Percentiles rank a stretch among this genome's conserved stretches.
Evolutionary conservation across 2,797 vertebrate genomes (phyloP).

Genomic region (Coccyzus lansbergi): DNA sequence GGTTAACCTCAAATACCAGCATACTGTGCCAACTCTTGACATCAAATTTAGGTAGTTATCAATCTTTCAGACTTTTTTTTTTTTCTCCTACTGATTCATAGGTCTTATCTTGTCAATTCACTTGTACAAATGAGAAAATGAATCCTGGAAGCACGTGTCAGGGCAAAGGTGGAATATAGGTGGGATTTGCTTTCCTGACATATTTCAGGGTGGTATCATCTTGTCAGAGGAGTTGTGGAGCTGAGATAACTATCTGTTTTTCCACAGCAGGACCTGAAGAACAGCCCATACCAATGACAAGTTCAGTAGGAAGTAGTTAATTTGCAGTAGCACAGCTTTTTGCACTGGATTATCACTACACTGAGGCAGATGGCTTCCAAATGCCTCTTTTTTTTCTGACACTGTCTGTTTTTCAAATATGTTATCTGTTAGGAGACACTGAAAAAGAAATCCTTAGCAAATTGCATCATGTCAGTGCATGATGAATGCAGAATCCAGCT

Average conservation of each 20-base stretch:
- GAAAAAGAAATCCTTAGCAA: background rate
- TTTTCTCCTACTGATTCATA: background rate
- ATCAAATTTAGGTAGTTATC: background rate
- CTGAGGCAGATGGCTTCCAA: constrained; percentile 34
- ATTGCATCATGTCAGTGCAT: background rate
- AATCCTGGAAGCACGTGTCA: background rate
- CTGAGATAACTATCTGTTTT: background rate
- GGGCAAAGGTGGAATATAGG: background rate
- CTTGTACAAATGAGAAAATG: background rate
- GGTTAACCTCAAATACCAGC: background rate
- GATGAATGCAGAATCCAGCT: background rate
- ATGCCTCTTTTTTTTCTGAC: constrained; percentile 36
- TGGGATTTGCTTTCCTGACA: background rate
- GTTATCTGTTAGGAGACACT: background rate
- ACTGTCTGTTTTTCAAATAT: constrained; percentile 32
- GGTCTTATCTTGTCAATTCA: background rate
- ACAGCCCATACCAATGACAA: background rate
- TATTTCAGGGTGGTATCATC: background rate
- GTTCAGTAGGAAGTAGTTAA: background rate
- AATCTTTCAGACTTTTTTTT: background rate
- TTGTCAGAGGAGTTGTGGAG: background rate
- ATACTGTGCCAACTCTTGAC: background rate
- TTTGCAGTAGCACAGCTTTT: constrained; percentile 1
- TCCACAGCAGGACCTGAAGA: background rate
- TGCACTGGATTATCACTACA: background rate